These are phyloP conservation scores for Eretmochelys imbricata DNA, from an alignment of 2,113 vertebrate genomes.

Conservation along the genomic window DNA sequence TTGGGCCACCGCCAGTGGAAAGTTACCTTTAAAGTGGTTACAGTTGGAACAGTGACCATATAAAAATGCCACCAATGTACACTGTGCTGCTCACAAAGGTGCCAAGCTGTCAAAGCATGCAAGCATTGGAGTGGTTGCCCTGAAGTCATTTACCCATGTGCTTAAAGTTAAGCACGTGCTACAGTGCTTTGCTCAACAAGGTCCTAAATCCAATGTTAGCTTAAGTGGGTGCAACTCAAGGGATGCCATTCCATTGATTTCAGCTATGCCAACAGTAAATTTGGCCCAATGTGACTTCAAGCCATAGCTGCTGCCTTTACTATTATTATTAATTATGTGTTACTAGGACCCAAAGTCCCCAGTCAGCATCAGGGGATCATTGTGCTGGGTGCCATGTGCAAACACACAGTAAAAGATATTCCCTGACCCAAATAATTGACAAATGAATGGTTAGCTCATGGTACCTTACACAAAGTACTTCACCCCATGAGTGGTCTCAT, in stretches of 20 bases:
- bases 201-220: neutral
- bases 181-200: slow-evolving; percentile 57
- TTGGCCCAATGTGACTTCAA: neutral
- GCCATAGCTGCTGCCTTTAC: neutral
- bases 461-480: neutral
- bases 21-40: slow-evolving; percentile 50
- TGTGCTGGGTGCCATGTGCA: fast-evolving
- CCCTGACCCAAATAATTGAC: neutral
- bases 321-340: neutral
- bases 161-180: slow-evolving; percentile 58
- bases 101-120: slow-evolving; percentile 49
- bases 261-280: slow-evolving; percentile 29
- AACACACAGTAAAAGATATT: neutral
- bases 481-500: neutral
- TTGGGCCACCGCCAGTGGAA: slow-evolving; percentile 58
- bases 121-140: slow-evolving; percentile 42
- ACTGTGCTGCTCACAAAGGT: slow-evolving; percentile 34
- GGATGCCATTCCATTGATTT: slow-evolving; percentile 53
- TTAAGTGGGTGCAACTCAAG: neutral
- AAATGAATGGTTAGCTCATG: fast-evolving
- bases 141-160: slow-evolving; percentile 54
- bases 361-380: neutral
- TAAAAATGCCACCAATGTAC: slow-evolving; percentile 33
- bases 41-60: slow-evolving; percentile 30
- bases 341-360: neutral